A percentile compares a stretch with the other conserved stretches of the same genome.
phyloP scores from a whole-genome alignment of 2,888 invertebrate species.

The Gari tellinella region DNA sequence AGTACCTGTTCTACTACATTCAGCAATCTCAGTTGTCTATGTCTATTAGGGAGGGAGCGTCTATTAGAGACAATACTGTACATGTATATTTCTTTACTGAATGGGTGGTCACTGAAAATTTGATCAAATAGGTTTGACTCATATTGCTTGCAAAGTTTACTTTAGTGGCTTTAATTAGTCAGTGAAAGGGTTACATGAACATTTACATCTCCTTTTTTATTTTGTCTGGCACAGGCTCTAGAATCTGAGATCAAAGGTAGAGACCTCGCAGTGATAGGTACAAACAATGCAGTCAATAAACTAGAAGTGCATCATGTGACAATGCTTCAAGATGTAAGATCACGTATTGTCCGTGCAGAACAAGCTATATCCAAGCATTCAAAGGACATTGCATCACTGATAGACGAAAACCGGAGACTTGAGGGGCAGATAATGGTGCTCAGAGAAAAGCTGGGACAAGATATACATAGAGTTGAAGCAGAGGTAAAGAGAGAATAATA shows the following conservation, averaged over 20 bases:
- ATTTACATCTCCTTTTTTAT: too few relatives aligned
- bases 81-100: too few relatives aligned
- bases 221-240: conserved; percentile 73
- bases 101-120: too few relatives aligned
- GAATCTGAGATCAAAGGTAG: conserved; percentile 77
- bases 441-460: conserved; percentile 69
- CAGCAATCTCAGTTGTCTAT: too few relatives aligned
- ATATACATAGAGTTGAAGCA: conserved; percentile 78
- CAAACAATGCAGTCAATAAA: conserved; percentile 80
- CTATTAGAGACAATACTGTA: too few relatives aligned
- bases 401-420: conserved; percentile 75
- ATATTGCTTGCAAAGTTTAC: too few relatives aligned
- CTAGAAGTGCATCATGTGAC: conserved; percentile 83
- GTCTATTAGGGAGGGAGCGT: too few relatives aligned
- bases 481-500: too few relatives aligned
- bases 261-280: conserved; percentile 75
- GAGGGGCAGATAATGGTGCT: conserved; percentile 72
- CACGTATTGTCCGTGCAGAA: conserved; percentile 83
- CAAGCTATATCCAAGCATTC: conserved; percentile 78
- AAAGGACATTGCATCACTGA: conserved; percentile 72
- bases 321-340: conserved; percentile 81
- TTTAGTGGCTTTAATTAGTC: too few relatives aligned
- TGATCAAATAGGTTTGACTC: too few relatives aligned
- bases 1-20: too few relatives aligned
- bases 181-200: too few relatives aligned